Evolutionary conservation across 2,888 invertebrate species (phyloP), one percentile per base, ranked within the genome.

Genomic region (Teleiodes luculella): DNA sequence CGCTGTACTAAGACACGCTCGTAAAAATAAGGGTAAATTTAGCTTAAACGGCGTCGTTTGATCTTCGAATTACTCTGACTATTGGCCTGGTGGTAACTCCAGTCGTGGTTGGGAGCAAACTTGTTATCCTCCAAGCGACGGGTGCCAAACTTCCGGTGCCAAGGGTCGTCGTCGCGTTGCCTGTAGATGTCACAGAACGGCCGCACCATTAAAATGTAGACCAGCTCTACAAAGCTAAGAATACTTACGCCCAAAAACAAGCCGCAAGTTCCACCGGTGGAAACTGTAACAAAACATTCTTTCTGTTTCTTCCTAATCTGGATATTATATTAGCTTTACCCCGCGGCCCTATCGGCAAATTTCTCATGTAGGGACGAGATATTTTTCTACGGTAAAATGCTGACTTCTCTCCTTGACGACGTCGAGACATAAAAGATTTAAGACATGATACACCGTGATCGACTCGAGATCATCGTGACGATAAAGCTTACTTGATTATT

Each of bases 161-260:
- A 89, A 1, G 74, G 80, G 55, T 89, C 89, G 13, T 85, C 78
- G n/a, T 78, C 71, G n/a, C 80, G 72, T 45, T 80, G 83, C 24
- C 73, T 84, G 66, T 87, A 89, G 54, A 88, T 80, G 54, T 87
- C 85, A 60, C 83, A 88, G 60, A 88, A 86, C 1, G 89, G 88
- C 65, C 74, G 86, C 65, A 77, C 80, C 59, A 80, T 83, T 16
- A 92, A 72, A 58, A 92, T 93, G 68, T 93, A 93, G 28, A 93
- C 65, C 4, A 93, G 78, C 66, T 93, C 93, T 10, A 92, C 92
- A 62, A 93, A 92, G 64, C 93, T 93, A 0, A 93, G 80, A n/a
- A 93, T 75, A 63, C 93, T 93, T 0, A 92, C 93, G 7, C 93
- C 93, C 11, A 93, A 88, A 65, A 93, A 93, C 1, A 93, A 75